Conservation (phyloP, 2,888 invertebrate species). For the Drosophila rellima region DNA sequence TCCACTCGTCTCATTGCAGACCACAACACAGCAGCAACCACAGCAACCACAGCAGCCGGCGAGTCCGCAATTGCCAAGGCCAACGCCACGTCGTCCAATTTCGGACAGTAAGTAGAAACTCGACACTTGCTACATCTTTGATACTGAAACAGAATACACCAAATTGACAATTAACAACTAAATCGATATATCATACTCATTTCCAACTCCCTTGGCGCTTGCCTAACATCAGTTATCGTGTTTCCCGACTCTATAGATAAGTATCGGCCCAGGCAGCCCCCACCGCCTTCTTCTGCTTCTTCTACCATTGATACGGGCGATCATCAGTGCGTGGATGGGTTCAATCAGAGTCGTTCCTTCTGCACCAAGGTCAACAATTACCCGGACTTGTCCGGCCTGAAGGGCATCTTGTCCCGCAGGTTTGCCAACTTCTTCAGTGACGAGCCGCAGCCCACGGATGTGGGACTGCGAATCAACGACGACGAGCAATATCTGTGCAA, state of each 20-base stretch:
- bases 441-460: slow-evolving; percentile 85
- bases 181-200: slow-evolving; percentile 50
- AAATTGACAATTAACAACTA: slow-evolving; percentile 59
- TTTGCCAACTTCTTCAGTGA: slow-evolving; percentile 83
- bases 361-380: slow-evolving; percentile 86
- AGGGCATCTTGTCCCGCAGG: slow-evolving; percentile 67
- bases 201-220: slow-evolving; percentile 48
- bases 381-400: slow-evolving; percentile 83
- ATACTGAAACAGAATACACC: slow-evolving; percentile 9
- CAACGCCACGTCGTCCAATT: slow-evolving; percentile 42
- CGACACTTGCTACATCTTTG: not conserved
- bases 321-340: slow-evolving; percentile 62
- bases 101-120: slow-evolving; percentile 58
- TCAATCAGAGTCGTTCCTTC: slow-evolving; percentile 82
- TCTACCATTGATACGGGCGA: slow-evolving; percentile 33
- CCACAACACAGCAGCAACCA: slow-evolving; percentile 18
- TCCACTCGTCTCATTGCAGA: slow-evolving; percentile 79
- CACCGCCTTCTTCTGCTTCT: not conserved
- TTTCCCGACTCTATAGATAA: slow-evolving; percentile 62
- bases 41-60: slow-evolving; percentile 29
- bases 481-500: slow-evolving; percentile 86
- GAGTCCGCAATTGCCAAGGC: slow-evolving; percentile 19
- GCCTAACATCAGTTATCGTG: slow-evolving; percentile 69
- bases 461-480: slow-evolving; percentile 86
- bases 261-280: slow-evolving; percentile 8